These are phyloP conservation scores for Acanthosepion lycidas DNA, from an alignment of 2,888 invertebrate species.

Conservation along the genomic window DNA sequence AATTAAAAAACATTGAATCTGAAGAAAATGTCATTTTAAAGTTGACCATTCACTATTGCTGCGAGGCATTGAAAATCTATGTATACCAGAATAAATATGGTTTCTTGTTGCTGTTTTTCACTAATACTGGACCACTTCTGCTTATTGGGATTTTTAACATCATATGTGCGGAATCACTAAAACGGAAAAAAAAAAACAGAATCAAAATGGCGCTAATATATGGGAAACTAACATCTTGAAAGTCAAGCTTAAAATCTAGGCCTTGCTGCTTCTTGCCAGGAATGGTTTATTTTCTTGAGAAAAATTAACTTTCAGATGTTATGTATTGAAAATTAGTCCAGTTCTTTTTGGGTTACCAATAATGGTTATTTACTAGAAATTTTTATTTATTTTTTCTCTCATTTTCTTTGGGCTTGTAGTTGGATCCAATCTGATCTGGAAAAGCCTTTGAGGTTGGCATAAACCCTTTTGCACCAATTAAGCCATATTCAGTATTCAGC, in stretches of 20 bases:
- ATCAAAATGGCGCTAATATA: constrained; percentile 33
- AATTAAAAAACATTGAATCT: not conserved
- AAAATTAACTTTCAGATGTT: constrained; percentile 14
- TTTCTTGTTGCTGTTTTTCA: constrained; percentile 5
- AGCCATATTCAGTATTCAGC: constrained; percentile 3
- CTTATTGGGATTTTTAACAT: not conserved
- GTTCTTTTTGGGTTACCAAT: not conserved
- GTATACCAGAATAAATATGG: not conserved
- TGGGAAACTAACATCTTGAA: not conserved
- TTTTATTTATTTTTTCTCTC: not conserved
- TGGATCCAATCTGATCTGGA: not conserved
- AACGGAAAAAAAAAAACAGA: not conserved
- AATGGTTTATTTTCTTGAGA: constrained; percentile 9
- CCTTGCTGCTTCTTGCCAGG: not conserved
- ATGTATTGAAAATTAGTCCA: constrained; percentile 33
- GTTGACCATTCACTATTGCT: not conserved
- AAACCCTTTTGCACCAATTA: constrained; percentile 22
- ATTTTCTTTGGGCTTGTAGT: constrained; percentile 7
- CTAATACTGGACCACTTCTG: not conserved
- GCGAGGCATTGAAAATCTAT: not conserved
- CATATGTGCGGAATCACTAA: not conserved
- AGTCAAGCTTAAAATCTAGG: constrained; percentile 11
- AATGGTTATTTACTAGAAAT: not conserved
- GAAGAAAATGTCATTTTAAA: not conserved
- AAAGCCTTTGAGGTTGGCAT: constrained; percentile 23